Base-by-base conservation (phyloP, 2,797 vertebrate species). In the Characodon lateralis region DNA sequence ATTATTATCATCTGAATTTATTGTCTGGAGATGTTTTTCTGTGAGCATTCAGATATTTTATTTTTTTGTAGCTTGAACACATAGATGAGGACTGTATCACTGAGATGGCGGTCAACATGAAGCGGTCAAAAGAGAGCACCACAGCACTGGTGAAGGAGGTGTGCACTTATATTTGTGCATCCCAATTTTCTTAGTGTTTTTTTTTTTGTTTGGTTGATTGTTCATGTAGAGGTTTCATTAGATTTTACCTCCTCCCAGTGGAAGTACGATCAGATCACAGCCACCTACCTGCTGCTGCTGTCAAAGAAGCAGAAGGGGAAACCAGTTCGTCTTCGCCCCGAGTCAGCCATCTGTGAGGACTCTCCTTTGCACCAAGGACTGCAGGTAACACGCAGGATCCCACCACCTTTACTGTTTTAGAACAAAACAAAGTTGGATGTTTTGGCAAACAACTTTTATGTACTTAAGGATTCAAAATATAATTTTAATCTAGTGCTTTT, bases 81-180 rank as follows among this genome's bases (percentile, higher is more conserved):
- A 95, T 98, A 71, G 98, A 99, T 89, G 97, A 97, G 82, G 98
- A 99, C 89, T 99, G 98, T 2, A 53, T 99, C 82, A 96, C 94
- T 10, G 97, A 99, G 91, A 97, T 99, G 93, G 96, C 97, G 0
- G 95, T 97, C 74, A 93, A 95, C 88, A 91, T 96, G 86, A 96
- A 96, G 78, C 93, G 87, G 53, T 98, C 96, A 80, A 96, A 91
- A 88, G 90, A 95, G 80, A 96, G 90, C 84, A 96, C 96, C 88
- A 81, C 92, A 51, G 87, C 94, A 1, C 89, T 98, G 71, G 94
- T 99, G 81, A 96, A 96, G 48, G 91, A 97, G 97, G 98, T 99
- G 92, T 65, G 20, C 78, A 1, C 28, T 94, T 96, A 91, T 91
- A 84, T 63, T 53, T 24, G 2, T 66, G 18, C 71, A 22, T 26